Evolutionary conservation across 2,113 vertebrate species (phyloP).

Genomic region (Ariopsis seemanni): DNA sequence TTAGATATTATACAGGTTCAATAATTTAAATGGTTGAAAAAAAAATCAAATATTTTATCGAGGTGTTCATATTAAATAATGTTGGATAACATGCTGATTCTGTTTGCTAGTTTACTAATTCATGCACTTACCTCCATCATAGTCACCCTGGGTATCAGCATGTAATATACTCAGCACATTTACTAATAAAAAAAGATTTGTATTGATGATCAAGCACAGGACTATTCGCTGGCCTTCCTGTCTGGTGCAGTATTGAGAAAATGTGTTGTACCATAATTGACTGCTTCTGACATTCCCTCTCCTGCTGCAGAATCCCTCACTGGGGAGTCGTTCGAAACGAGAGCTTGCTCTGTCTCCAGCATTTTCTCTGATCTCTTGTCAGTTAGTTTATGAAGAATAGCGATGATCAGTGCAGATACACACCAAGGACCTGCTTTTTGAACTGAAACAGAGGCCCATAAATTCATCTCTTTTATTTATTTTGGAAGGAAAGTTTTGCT

Average conservation of each 20-base stretch:
- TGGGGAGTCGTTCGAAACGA: conserved; percentile 35
- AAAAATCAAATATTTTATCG: background rate
- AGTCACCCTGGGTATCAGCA: background rate
- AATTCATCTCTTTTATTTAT: conserved; percentile 15
- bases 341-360: conserved; percentile 37
- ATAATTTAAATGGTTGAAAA: background rate
- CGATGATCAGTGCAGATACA: conserved; percentile 27
- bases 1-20: background rate
- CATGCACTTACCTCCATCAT: background rate
- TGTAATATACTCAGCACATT: background rate
- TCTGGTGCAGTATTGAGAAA: conserved; percentile 8
- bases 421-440: background rate
- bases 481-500: background rate
- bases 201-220: background rate
- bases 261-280: conserved; percentile 30
- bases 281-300: conserved; percentile 36
- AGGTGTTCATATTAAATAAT: background rate
- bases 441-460: conserved; percentile 14
- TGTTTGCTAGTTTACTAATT: background rate
- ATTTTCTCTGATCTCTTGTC: conserved; percentile 45
- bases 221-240: background rate
- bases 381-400: conserved; percentile 42
- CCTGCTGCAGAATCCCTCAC: conserved; percentile 23
- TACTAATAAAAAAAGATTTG: background rate
- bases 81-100: background rate